Base-by-base conservation (phyloP, 2,888 invertebrate species). In the Malachius bipustulatus region DNA sequence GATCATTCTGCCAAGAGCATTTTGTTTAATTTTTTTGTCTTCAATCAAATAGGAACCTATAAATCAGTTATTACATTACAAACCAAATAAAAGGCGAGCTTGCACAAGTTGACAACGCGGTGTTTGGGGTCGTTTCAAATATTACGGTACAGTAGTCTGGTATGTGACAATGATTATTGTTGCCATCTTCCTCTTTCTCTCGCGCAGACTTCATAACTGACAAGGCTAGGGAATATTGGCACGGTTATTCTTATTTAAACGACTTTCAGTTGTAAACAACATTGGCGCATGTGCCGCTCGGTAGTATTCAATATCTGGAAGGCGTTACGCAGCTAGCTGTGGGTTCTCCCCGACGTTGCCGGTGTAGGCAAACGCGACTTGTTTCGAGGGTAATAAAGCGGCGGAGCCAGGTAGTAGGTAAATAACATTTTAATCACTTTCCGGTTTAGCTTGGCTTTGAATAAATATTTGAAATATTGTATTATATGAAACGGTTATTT, bases 261-360 rank as follows among this genome's bases (percentile, higher is more conserved):
- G 24, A n/a, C 24, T 6, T 19, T 8, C n/a, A 55, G 59, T 63
- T 65, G 66, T 67, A 67, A 67, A 67, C 67, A 66, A 67, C 50
- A 50, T 54, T 43, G 43, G 59, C 66, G 66, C 65, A 63, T 57
- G 66, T 62, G 64, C 59, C 43, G 46, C 47, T 46, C 49, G 49
- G 51, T 55, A 57, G 57, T 58, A 59, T 60, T 60, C 60, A 57
- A 60, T 60, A 19, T 8, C 24, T 6, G n/a, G 24, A 19, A 19
- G n/a, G 6, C n/a, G 24, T n/a, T 19, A 19, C 24, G 24, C 24
- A 19, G 24, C n/a, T 8, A 19, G n/a, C 24, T 6, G 6, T n/a
- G 24, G 6, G n/a, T 19, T 19, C 24, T 19, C n/a, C n/a, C 6
- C 24, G 6, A n/a, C 24, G 24, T 19, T 19, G 24, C 24, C 24